Conservation (phyloP, 2,797 vertebrate species). For the Darevskia mixta region DNA sequence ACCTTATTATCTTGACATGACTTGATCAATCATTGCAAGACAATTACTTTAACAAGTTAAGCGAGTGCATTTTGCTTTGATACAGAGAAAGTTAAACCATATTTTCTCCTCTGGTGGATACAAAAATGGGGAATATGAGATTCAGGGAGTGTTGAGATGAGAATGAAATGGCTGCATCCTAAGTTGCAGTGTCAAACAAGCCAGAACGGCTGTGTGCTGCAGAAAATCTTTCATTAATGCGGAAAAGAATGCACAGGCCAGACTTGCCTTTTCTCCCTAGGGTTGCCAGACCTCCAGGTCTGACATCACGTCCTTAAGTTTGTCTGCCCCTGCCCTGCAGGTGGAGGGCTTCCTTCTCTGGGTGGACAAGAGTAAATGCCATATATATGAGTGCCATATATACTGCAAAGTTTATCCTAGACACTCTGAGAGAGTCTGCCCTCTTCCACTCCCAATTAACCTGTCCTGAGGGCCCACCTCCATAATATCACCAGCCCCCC, state of each 20-base stretch:
- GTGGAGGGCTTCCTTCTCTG: no score
- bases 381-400: no score
- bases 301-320: no score
- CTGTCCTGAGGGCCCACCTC: no score
- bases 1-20: constrained; percentile 75
- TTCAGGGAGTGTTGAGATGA: constrained; percentile 33
- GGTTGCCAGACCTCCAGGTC: no score
- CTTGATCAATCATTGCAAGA: constrained; percentile 77
- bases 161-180: constrained; percentile 23
- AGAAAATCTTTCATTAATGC: constrained; percentile 50
- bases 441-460: no score
- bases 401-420: no score
- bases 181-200: constrained; percentile 53
- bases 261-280: constrained; percentile 15
- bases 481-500: no score
- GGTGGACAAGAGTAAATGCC: no score
- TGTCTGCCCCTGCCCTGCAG: no score
- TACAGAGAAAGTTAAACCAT: constrained; percentile 47
- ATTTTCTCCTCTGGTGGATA: constrained; percentile 29
- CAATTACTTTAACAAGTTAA: constrained; percentile 78
- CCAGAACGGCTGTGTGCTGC: constrained; percentile 24
- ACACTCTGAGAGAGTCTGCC: no score
- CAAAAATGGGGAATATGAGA: constrained; percentile 42
- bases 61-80: constrained; percentile 59
- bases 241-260: not conserved